These are phyloP conservation scores for Pocillopora meandrina DNA, from an alignment of 92 coral and sea anemone genomes.

Conservation along the genomic window DNA sequence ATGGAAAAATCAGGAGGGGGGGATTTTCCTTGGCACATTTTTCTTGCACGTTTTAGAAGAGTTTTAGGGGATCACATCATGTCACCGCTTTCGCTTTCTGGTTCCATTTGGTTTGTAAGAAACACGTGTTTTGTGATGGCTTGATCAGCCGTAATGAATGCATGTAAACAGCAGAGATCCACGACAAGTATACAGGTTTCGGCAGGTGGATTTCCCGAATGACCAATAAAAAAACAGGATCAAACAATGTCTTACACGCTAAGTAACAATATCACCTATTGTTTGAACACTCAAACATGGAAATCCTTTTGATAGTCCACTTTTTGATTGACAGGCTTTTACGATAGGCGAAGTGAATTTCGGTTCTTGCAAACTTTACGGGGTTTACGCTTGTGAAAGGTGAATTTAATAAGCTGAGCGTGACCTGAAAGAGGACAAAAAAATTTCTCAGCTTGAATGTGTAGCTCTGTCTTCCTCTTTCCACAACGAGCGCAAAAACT, in stretches of 20 bases:
- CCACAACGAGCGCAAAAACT: neutral
- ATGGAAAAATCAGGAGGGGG: neutral
- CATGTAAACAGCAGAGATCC: constrained; percentile 30
- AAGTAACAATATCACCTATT: constrained; percentile 26
- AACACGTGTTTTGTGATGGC: constrained; percentile 25
- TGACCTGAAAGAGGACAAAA: neutral
- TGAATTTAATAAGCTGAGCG: constrained; percentile 15
- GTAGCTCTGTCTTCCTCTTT: neutral
- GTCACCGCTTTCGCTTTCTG: neutral
- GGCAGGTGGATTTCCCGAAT: constrained; percentile 36
- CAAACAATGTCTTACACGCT: constrained; percentile 21
- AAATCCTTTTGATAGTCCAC: constrained; percentile 6
- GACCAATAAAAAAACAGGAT: constrained; percentile 17
- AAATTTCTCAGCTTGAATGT: neutral
- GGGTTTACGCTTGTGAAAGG: constrained; percentile 14
- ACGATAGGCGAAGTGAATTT: neutral
- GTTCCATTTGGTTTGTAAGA: neutral
- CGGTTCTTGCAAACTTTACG: constrained; percentile 4
- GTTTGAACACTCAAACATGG: constrained; percentile 20
- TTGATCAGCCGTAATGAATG: constrained; percentile 23
- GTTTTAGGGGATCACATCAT: neutral
- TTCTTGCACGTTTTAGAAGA: neutral
- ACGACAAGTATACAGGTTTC: constrained; percentile 35
- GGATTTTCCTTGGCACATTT: neutral
- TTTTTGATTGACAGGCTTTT: constrained; percentile 35